Evolutionary conservation across 2,797 vertebrate species (phyloP), one percentile per base, ranked within the genome.

Genomic region (Falco peregrinus): DNA sequence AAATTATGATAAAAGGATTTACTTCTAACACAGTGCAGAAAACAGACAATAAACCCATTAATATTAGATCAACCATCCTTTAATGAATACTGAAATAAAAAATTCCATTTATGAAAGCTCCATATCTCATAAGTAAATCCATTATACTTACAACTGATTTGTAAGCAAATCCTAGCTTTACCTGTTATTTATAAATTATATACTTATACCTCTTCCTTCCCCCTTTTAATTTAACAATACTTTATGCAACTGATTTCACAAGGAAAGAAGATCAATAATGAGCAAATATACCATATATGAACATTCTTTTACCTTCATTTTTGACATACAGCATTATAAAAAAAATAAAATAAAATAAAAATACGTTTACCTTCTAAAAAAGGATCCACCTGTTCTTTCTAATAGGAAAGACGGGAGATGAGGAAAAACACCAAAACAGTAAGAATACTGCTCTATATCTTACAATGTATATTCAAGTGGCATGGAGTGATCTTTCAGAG

Each of bases 241-340:
- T 20, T 80, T 89, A 75, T 63, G 63, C 48, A 96, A 83, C 12
- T 92, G 71, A 80, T 5, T 67, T 69, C 39, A n/a, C 41, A 84
- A 29, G 12, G 65, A 84, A 85, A 96, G 41, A 16, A 94, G 41
- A 95, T 89, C 89, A 89, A 43, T 75, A 96, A 90, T 31, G 47
- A 74, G 35, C 47, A 76, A 26, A 33, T 43, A 53, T 12, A 53
- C 13, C 53, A 84, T 20, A 43, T 12, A 59, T 19, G n/a, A 91
- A 43, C 33, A 50, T 50, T 69, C 79, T 80, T 76, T 20, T 37
- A 41, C n/a, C 64, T 89, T 61, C 43, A 54, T 65, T 89, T 76
- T 54, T n/a, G 82, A 71, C 22, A 63, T 6, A 17, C 86, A 43
- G 9, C 69, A 16, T 17, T 37, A 47, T 1, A 11, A 71, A 53